These are phyloP conservation scores for Marasmarcha lunaedactyla DNA, from an alignment of 2,888 invertebrate species.

Conservation along the genomic window DNA sequence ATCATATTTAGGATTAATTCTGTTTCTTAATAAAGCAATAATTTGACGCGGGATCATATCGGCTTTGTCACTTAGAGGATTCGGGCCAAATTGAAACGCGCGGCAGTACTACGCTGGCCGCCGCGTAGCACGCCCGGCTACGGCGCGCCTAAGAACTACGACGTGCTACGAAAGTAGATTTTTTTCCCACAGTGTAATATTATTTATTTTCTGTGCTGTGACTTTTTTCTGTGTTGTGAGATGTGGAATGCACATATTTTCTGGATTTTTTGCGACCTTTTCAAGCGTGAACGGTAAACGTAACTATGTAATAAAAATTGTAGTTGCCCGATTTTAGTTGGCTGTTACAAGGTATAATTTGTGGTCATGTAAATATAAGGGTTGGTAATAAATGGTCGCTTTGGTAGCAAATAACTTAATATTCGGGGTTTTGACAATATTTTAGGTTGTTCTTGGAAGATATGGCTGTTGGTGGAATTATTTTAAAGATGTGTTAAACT, in stretches of 20 bases:
- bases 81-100: slow-evolving; percentile 7
- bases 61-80: neutral
- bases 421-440: too few relatives aligned
- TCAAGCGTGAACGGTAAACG: slow-evolving; percentile 2
- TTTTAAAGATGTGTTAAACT: too few relatives aligned
- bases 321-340: neutral
- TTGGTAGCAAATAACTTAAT: neutral
- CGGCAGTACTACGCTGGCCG: slow-evolving; percentile 61
- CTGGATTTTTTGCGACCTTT: slow-evolving; percentile 13
- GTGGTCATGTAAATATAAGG: neutral
- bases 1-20: slow-evolving; percentile 5
- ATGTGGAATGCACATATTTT: slow-evolving; percentile 31
- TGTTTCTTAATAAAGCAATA: slow-evolving; percentile 35
- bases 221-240: slow-evolving; percentile 13
- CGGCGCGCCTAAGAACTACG: slow-evolving; percentile 32
- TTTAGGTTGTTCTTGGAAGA: too few relatives aligned
- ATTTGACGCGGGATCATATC: slow-evolving; percentile 11
- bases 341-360: slow-evolving; percentile 1
- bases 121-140: slow-evolving; percentile 55
- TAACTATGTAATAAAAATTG: slow-evolving; percentile 7
- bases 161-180: slow-evolving; percentile 26
- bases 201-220: slow-evolving; percentile 16
- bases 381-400: neutral
- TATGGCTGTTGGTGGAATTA: too few relatives aligned
- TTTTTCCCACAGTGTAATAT: slow-evolving; percentile 27